A percentile compares a stretch with the other conserved stretches of the same genome.
phyloP scores from a whole-genome alignment of 2,888 invertebrate species.

The Arrhopalites spinosus region DNA sequence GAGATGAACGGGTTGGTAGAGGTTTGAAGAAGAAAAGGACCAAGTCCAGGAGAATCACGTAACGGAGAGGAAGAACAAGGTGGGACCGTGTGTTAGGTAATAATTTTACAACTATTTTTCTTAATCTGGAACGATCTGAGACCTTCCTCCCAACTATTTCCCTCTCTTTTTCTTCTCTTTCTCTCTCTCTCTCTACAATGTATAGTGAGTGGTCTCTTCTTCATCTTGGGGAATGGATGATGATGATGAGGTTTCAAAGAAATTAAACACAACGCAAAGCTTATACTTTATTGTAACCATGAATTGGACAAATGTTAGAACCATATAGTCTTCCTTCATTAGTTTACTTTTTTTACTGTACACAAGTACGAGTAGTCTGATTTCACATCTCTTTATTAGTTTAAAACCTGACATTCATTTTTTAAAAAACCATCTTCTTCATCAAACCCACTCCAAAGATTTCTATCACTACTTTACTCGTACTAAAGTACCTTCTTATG shows the following conservation, averaged over 20 bases:
- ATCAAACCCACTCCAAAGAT: not conserved
- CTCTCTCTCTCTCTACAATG: not conserved
- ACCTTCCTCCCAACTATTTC: slow-evolving; percentile 34
- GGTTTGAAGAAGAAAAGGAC: slow-evolving; percentile 1
- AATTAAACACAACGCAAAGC: not conserved
- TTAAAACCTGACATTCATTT: not conserved
- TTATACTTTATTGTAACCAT: not conserved
- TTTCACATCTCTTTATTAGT: slow-evolving; percentile 9
- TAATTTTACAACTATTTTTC: slow-evolving; percentile 38
- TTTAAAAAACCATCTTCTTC: not conserved
- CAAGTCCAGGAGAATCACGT: slow-evolving; percentile 37
- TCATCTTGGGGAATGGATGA: not conserved
- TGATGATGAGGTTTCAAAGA: not conserved
- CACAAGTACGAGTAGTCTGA: not conserved
- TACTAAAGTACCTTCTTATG: too few species aligned
- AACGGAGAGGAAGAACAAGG: slow-evolving; percentile 40
- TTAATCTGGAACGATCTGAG: slow-evolving; percentile 30
- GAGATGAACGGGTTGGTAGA: not conserved
- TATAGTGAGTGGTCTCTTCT: too few species aligned
- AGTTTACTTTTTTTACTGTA: too few species aligned
- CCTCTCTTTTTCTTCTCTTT: not conserved
- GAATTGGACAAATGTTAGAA: not conserved
- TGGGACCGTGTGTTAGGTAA: slow-evolving; percentile 33
- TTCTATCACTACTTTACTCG: not conserved
- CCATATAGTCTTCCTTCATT: too few species aligned